Evolutionary conservation across 2,113 vertebrate genomes (phyloP).

Genomic region (Xiphophorus couchianus): DNA sequence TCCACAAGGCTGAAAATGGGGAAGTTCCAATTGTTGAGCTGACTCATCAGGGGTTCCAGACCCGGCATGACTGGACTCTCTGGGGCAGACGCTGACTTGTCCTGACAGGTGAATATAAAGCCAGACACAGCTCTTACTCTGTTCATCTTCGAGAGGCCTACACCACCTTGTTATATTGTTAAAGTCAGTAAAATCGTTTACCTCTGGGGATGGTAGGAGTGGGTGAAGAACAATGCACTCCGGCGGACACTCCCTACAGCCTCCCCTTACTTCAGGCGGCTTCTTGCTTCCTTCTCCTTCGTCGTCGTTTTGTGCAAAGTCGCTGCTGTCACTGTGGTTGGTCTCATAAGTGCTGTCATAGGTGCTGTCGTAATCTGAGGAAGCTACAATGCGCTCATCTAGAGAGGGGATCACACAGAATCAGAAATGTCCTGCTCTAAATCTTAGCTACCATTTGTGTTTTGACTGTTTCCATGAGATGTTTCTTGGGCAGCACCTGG

Average conservation of each 20-base stretch:
- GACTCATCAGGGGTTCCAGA: constrained; percentile 87
- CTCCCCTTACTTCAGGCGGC: constrained; percentile 54
- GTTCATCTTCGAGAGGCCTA: background rate
- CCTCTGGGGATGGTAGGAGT: constrained; percentile 75
- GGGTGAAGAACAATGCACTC: constrained; percentile 80
- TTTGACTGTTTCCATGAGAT: background rate
- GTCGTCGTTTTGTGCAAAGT: constrained; percentile 92
- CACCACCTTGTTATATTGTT: background rate
- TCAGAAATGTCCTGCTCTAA: background rate
- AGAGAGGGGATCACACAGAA: constrained; percentile 21
- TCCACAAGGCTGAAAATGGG: constrained; percentile 96
- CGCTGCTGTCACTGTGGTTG: constrained; percentile 97
- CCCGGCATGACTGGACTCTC: constrained; percentile 87
- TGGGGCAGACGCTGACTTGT: constrained; percentile 83
- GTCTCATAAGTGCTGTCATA: constrained; percentile 89
- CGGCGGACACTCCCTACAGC: constrained; percentile 57
- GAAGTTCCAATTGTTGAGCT: constrained; percentile 97
- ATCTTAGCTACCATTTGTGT: background rate
- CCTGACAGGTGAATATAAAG: constrained; percentile 67
- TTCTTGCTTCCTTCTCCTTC: constrained; percentile 83
- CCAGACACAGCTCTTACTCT: background rate
- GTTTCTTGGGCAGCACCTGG: constrained; percentile 78
- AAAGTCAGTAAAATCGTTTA: constrained; percentile 22
- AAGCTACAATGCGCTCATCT: constrained; percentile 89
- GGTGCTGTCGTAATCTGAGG: constrained; percentile 91